Evolutionary conservation across 2,113 vertebrate genomes (phyloP), one percentile per base, ranked within the genome.

Genomic region (Phylloscopus trochiloides): DNA sequence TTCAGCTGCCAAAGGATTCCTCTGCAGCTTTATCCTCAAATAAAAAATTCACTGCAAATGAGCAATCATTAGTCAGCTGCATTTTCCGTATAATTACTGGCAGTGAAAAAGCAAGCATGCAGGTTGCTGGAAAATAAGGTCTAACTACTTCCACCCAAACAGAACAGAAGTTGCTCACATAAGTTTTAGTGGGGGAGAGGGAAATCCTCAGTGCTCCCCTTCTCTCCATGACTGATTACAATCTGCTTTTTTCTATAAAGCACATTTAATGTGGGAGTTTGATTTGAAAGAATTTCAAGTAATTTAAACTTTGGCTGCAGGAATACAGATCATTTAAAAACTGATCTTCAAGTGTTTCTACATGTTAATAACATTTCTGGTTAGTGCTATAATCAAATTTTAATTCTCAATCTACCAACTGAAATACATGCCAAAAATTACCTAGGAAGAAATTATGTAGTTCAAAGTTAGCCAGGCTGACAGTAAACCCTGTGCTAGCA

Each of bases 121-220:
- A 87, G 72, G 87, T 75, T 96, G 63, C 76, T 92, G 82, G 47
- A 91, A 95, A 95, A 84, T 72, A 92, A 95, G 92, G 92, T 91
- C 94, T 91, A 95, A 88, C 92, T 95, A 82, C 96, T 97, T 96
- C 95, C 94, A 97, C 96, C 97, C 96, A 97, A 97, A 97, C 87
- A 96, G 83, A 97, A 96, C 94, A 97, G 95, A 97, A 97, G 92
- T 91, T 59, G 4, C 58, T 96, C 86, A 50, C 86, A 77, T 73
- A 96, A 96, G 77, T 94, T 97, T 93, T 38, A 88, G 70, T 90
- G 86, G 52, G 51, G 85, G 83, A 95, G 86, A 94, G 9, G 65
- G 59, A 95, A 95, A 93, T 55, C 72, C 57, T 92, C 65, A n/a
- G 83, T 1, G 5, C 45, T 61, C 42, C 38, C 51, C 73, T 81